Percentiles rank a stretch among this genome's conserved stretches.
phyloP scores from a whole-genome alignment of 30 jellyfish, hydroid and myxozoan species.

The Chironex yamaguchii region DNA sequence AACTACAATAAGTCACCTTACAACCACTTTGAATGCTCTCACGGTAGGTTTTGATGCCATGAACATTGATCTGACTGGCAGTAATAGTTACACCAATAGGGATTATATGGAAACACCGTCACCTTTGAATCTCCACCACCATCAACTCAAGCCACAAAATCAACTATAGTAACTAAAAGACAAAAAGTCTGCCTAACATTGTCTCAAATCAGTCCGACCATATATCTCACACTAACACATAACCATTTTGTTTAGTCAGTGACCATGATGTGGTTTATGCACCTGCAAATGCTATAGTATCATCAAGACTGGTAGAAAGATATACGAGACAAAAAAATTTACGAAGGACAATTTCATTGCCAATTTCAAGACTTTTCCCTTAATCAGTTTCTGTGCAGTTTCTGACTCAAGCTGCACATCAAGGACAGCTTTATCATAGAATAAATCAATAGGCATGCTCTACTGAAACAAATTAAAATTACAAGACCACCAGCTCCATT shows the following conservation, averaged over 20 bases:
- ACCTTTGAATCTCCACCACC: constrained; percentile 50
- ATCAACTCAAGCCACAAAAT: constrained; percentile 42
- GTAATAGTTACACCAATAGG: not conserved
- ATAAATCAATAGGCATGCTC: constrained; percentile 76
- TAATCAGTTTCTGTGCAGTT: constrained; percentile 51
- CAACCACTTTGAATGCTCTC: constrained; percentile 55
- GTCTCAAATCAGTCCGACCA: constrained; percentile 23
- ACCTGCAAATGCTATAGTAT: not conserved
- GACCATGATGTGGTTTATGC: constrained; percentile 63
- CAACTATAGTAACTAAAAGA: constrained; percentile 69
- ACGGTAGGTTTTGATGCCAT: constrained; percentile 57
- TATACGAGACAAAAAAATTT: constrained; percentile 68
- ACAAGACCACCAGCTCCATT: constrained; percentile 86
- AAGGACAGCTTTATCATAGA: constrained; percentile 43
- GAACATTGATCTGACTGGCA: constrained; percentile 44
- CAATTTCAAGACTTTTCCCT: constrained; percentile 56
- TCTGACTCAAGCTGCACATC: constrained; percentile 55
- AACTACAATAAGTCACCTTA: no score
- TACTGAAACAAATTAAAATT: constrained; percentile 57
- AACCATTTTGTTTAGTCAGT: constrained; percentile 30
- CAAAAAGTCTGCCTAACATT: constrained; percentile 57
- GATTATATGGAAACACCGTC: constrained; percentile 31
- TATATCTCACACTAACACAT: not conserved
- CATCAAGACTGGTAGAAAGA: constrained; percentile 50
- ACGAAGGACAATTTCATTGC: constrained; percentile 9